Evolutionary conservation across 2,888 invertebrate genomes (phyloP), one percentile per base, ranked within the genome.

Genomic region (Furcula furcula): DNA sequence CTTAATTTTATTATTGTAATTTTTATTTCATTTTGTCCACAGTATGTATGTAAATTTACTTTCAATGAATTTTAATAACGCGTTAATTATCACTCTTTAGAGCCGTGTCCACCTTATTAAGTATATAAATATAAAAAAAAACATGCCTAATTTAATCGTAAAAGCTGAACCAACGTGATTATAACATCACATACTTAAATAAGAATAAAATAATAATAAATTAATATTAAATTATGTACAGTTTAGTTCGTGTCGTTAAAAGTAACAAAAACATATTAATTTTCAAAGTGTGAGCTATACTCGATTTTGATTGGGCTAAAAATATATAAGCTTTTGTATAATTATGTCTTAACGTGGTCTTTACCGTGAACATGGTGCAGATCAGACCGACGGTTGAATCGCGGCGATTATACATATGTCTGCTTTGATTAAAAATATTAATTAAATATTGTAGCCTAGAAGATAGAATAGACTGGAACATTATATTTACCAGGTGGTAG

Each of bases 251-350:
- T 22, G 20, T 31, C 40, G 40, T 58, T 51, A 46, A 45, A 43
- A 49, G 39, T 22, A 30, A 45, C 36, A 34, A 43, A 53, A 50
- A 55, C 42, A 34, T 55, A 52, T 61, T 57, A 34, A 52, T 58
- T 54, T 42, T 40, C 39, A 35, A 6, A 34, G 25, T 36, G 21
- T 46, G 28, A 22, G 44, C 34, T 37, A 23, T 31, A 40, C 44
- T 42, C 29, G 32, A 18, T 20, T 47, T 23, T 29, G 48, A 54
- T 60, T 53, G 41, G 33, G 16, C 35, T 36, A 35, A 23, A 46
- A 56, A 47, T 44, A 48, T 50, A 44, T 47, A 42, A 44, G 31
- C 26, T 25, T 41, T 23, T 29, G 9, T 40, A 37, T 40, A 45
- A 27, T 46, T 36, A 35, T 32, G 22, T 40, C 36, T 43, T 40